Base-by-base conservation (phyloP, 2,113 vertebrate species). In the Chaetodon auriga region DNA sequence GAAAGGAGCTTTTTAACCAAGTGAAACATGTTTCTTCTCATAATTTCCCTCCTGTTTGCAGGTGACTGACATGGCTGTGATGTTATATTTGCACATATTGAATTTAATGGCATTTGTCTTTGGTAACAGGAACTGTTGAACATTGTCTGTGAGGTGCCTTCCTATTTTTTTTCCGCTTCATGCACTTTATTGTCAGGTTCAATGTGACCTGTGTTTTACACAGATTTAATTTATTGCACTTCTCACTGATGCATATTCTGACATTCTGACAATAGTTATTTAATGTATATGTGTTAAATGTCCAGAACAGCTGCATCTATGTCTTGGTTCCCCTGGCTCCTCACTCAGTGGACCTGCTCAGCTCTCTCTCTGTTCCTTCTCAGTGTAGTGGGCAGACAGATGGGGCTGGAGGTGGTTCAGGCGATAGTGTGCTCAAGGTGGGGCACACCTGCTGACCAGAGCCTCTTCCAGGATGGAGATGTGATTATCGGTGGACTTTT, bases 401-500 rank as follows among this genome's bases (percentile, higher is more conserved):
- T 6, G 6, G 85, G 71, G 35, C 46, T 74, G 54, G 19, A 62
- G 23, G 74, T 46, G 35, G 72, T 38, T 46, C 58, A 61, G 58
- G 69, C 73, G 0, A 62, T 30, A 30, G 19, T 43, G n/a, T 95
- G 93, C 83, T 83, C 80, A 25, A 75, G 61, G 16, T 86, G 79
- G 84, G 71, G 81, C 15, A 18, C 23, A 5, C 18, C 53, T 3
- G 90, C 74, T 18, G 38, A 49, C 35, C 82, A 62, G 23, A 85
- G 86, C 51, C 86, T 93, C 64, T 93, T 68, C 30, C 89, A 87
- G 84, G 90, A 94, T 66, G 94, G 94, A 49, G 93, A 95, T 21
- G 81, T 95, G 58, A 75, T 95, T 45, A 86, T 95, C 0, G 94
- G 94, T 12, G 92, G 90, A 30, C 89, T 95, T 35, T 92, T 95